phyloP scores from a whole-genome alignment of 2,113 vertebrate genomes.

The Heptranchias perlo region DNA sequence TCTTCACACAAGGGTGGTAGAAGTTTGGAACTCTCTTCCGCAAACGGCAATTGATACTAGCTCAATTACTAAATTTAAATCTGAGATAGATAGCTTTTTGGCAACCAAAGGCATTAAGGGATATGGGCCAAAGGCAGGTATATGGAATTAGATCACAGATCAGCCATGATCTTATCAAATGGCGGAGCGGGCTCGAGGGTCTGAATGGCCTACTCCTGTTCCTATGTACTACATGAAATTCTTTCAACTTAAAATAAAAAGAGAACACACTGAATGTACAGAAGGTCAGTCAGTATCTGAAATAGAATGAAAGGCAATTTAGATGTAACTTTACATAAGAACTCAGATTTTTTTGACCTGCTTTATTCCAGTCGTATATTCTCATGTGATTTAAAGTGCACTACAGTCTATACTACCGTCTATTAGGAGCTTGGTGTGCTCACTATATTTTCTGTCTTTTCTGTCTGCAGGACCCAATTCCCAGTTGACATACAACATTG shows the following conservation, averaged over 20 bases:
- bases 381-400: neutral
- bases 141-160: too few species aligned
- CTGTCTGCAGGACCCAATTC: constrained; percentile 74
- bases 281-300: neutral
- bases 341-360: neutral
- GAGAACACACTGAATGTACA: neutral
- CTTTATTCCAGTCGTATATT: neutral
- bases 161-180: too few species aligned
- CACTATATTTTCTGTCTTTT: constrained; percentile 3
- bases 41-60: too few species aligned
- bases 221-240: neutral
- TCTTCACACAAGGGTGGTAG: too few species aligned
- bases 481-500: constrained; percentile 72
- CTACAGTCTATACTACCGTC: neutral
- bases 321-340: neutral
- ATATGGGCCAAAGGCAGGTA: too few species aligned
- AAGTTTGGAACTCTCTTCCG: too few species aligned
- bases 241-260: neutral
- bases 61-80: too few species aligned
- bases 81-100: too few species aligned
- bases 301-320: neutral
- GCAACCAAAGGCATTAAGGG: too few species aligned
- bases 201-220: too few species aligned
- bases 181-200: too few species aligned
- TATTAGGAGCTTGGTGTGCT: neutral